Evolutionary conservation across 92 coral and sea anemone species (phyloP).

Genomic region (Pocillopora grandis): DNA sequence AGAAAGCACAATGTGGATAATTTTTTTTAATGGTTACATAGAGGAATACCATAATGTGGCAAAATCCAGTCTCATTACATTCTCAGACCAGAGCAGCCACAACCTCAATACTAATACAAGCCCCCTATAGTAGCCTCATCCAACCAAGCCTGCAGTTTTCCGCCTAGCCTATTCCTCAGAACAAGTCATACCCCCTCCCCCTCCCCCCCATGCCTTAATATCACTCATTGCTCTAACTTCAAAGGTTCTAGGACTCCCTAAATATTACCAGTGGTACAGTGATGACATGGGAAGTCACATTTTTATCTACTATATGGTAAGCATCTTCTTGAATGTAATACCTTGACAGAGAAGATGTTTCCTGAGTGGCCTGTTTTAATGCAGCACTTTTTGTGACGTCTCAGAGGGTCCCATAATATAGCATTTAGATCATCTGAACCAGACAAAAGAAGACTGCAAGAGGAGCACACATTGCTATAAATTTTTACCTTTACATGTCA

Average conservation of each 20-base stretch:
- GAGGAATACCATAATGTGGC: too few species aligned
- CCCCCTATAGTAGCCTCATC: background rate
- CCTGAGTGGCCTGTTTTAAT: conserved; percentile 94
- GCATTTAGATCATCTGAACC: conserved; percentile 98
- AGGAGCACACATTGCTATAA: background rate
- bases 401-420: conserved; percentile 90
- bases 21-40: background rate
- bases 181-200: too few species aligned
- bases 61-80: background rate
- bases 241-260: too few species aligned
- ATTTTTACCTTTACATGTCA: too few species aligned
- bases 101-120: background rate
- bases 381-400: conserved; percentile 55
- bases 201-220: too few species aligned
- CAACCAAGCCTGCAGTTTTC: too few species aligned
- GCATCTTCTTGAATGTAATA: conserved; percentile 8
- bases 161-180: too few species aligned
- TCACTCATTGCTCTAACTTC: too few species aligned
- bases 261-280: too few species aligned
- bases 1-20: background rate
- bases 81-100: background rate
- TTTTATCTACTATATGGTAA: background rate
- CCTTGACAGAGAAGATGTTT: conserved; percentile 97
- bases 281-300: too few species aligned
- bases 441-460: conserved; percentile 82